phyloP scores from a whole-genome alignment of 1,140 invertebrate genomes.

The Macrostomum lignano region DNA sequence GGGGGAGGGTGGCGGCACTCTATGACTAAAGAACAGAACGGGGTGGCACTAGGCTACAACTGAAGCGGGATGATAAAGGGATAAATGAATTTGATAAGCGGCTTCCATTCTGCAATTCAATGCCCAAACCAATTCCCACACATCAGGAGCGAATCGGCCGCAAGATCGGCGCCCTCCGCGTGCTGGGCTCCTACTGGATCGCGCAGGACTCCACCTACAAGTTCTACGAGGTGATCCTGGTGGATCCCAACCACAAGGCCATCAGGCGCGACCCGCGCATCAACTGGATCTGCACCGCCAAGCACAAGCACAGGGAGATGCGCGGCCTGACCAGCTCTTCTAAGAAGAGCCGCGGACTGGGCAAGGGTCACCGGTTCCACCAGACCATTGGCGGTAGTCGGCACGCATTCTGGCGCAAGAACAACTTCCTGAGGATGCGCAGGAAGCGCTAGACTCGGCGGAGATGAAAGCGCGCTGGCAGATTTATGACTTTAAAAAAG shows the following conservation, averaged over 20 bases:
- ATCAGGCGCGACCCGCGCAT: constrained; percentile 74
- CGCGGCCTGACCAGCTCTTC: constrained; percentile 85
- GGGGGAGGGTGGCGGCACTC: no score
- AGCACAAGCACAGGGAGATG: constrained; percentile 90
- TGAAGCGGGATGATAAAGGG: no score
- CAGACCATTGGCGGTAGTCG: constrained; percentile 88
- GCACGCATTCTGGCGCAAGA: constrained; percentile 59
- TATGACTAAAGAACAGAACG: no score
- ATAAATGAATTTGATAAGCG: no score
- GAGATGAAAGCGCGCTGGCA: no score
- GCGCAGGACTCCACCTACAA: constrained; percentile 94
- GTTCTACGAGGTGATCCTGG: constrained; percentile 66
- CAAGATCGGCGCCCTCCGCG: constrained; percentile 59
- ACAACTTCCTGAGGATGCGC: constrained; percentile 57
- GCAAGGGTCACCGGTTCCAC: constrained; percentile 71
- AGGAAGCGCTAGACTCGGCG: constrained; percentile 6
- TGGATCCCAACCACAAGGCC: constrained; percentile 78
- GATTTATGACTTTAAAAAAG: no score
- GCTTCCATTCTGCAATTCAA: constrained; percentile 33
- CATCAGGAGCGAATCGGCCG: constrained; percentile 61
- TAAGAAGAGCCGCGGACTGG: constrained; percentile 72
- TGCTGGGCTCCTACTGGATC: constrained; percentile 96
- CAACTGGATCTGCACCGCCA: constrained; percentile 86
- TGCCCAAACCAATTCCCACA: constrained; percentile 13
- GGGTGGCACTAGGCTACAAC: no score